Evolutionary conservation across 1,140 invertebrate genomes (phyloP), one percentile per base, ranked within the genome.

Genomic region (Calephelis nemesis): DNA sequence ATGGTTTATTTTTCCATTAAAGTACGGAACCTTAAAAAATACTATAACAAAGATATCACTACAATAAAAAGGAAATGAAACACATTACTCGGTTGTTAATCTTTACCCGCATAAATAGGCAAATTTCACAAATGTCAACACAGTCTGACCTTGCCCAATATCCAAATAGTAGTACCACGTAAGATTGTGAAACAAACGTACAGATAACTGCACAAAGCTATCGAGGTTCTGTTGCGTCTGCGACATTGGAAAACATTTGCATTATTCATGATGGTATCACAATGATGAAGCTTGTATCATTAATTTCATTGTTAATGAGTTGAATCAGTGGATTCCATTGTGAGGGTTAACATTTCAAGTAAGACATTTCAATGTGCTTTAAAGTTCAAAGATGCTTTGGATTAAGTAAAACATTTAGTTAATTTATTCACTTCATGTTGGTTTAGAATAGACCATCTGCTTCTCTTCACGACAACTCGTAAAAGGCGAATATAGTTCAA

Each of bases 91-190:
- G 30, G 30, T 30, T 30, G 30, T 15, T 49, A 12, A 1, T 5
- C 11, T 49, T 12, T 19, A 58, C 13, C 48, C 42, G n/a, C 45
- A 52, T 42, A 63, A 39, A 48, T 45, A 48, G 8, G 42, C 48
- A 58, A 69, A 63, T 69, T 66, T 54, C 30, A 15, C 15, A 8
- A 67, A 39, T 50, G 42, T 66, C 65, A 63, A 74, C 67, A 48
- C 68, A 76, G 66, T 58, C 47, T 72, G 71, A 78, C 79, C 81
- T 84, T 82, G 78, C 68, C 65, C 69, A 77, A 80, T 58, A 70
- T 64, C 39, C 73, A 68, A 69, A 70, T 70, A 74, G 69, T 74
- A 52, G 62, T 76, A 70, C 70, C 83, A 83, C 78, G 83, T 80
- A 73, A 62, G 72, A 48, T 75, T 77, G 65, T 48, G 72, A 68